Base-by-base conservation (phyloP, 2,888 invertebrate genomes). In the Tipula helvola region DNA sequence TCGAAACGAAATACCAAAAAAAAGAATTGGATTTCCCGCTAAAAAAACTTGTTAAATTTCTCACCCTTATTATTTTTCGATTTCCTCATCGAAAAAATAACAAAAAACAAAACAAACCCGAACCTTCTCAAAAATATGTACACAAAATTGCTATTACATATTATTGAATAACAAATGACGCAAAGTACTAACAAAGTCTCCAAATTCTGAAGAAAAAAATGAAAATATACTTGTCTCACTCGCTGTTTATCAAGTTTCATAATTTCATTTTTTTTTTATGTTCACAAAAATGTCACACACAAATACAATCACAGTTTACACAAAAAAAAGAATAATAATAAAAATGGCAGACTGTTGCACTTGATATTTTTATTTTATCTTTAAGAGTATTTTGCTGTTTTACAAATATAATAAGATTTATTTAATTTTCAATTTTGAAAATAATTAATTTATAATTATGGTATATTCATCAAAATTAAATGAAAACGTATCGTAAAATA, bases 291-390 rank as follows among this genome's bases (percentile, higher is more conserved):
- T 84, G 84, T 84, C 84, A 84, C 36, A 84, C 84, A 84, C 71
- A 10, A 36, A 84, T 84, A 39, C 84, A 13, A 84, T 39, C 36
- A 16, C 84, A 28, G 28, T 2, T 28, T 28, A 28, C 2, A 84
- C 36, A 36, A 16, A 39, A 39, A 84, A n/a, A 84, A 84, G 4
- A 84, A 84, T 36, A 84, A 84, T 71, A 84, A 84, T 84, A 84
- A 36, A 84, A 84, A 84, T 84, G 84, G 84, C 84, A 84, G 84
- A 84, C 84, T 84, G 84, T 84, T 84, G 84, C 84, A 84, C 84
- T 84, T 84, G 84, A 84, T 84, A 39, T 39, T 84, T 83, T 84
- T 84, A 36, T 39, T 16, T 84, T 16, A 39, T 7, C 28, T 28
- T 28, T 28, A 28, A n/a, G 28, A 28, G 71, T 71, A 12, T 18